Evolutionary conservation across 2,113 vertebrate genomes (phyloP), one percentile per base, ranked within the genome.

Genomic region (Alaudala cheleensis): DNA sequence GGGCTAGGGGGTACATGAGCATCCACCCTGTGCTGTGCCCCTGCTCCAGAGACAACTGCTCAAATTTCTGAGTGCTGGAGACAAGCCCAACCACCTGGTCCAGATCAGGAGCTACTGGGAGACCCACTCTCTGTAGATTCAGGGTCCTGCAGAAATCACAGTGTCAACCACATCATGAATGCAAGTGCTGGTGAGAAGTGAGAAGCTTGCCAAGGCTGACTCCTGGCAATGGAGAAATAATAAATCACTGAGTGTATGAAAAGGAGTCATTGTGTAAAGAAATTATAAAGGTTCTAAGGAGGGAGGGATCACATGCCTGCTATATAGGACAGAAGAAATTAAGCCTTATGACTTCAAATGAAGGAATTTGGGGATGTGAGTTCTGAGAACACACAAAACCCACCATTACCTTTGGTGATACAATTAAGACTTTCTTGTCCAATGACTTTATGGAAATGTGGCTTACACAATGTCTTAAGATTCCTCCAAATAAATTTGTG

Each of bases 1-100:
- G 47, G 73, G 16, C 7, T 12, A 12, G 11, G 5, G 61, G 2
- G 6, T 21, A 4, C 23, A 28, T 0, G 0, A 66, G 26, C 9
- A 39, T 12, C 19, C 3, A n/a, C 5, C 5, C 3, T 2, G 45
- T 40, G 15, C 40, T 31, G 53, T n/a, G 6, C 8, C 6, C 26
- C 15, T 2, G 1, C 10, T 20, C 14, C 8, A 51, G 64, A 54
- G 39, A 58, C 25, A 76, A 2, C 10, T 69, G 50, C 3, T 28
- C 19, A 13, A 22, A 39, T 16, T 22, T 6, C 6, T 62, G 34
- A 17, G 6, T 64, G 16, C 7, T 73, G 31, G 25, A 61, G 20
- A 40, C 1, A 1, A 73, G 19, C 13, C 1, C 15, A 42, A 42
- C 9, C 1, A 0, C 28, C 11, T 62, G 29, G 4, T 22, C 28